phyloP scores from a whole-genome alignment of 2,113 vertebrate genomes.

The Ellobius talpinus region DNA sequence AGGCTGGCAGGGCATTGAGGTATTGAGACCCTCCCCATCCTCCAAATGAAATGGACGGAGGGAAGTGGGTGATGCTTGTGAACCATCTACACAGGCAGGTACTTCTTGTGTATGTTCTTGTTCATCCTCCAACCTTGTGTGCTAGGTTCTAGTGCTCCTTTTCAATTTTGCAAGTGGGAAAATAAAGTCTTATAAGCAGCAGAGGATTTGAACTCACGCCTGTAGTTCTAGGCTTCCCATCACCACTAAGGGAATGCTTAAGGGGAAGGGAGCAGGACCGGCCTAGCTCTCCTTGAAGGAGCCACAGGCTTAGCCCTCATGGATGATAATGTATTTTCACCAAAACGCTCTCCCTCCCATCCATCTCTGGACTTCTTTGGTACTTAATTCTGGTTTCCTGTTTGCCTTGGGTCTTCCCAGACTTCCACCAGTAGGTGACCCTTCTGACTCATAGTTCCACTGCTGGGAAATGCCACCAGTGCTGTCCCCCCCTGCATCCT shows the following conservation, averaged over 20 bases:
- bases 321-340: neutral
- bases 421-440: constrained; percentile 57
- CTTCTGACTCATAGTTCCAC: constrained; percentile 53
- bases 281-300: neutral
- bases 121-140: neutral
- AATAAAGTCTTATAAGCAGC: neutral
- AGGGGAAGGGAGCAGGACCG: neutral
- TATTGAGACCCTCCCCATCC: neutral
- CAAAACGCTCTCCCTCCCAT: neutral
- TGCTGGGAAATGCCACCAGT: constrained; percentile 63
- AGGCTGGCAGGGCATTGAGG: neutral
- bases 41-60: neutral
- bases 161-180: neutral
- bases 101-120: rapidly evolving
- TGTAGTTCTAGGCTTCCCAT: neutral
- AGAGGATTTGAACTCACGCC: neutral
- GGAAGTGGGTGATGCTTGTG: neutral
- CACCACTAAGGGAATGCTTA: neutral
- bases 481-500: neutral
- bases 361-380: constrained; percentile 8
- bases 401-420: constrained; percentile 40
- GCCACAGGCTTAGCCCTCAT: neutral
- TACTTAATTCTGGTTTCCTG: constrained; percentile 49
- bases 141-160: neutral
- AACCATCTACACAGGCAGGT: neutral